Percentiles rank a stretch among this genome's conserved stretches.
These are phyloP conservation scores for Chesias legatella DNA, from an alignment of 2,888 invertebrate genomes.

Conservation along the genomic window DNA sequence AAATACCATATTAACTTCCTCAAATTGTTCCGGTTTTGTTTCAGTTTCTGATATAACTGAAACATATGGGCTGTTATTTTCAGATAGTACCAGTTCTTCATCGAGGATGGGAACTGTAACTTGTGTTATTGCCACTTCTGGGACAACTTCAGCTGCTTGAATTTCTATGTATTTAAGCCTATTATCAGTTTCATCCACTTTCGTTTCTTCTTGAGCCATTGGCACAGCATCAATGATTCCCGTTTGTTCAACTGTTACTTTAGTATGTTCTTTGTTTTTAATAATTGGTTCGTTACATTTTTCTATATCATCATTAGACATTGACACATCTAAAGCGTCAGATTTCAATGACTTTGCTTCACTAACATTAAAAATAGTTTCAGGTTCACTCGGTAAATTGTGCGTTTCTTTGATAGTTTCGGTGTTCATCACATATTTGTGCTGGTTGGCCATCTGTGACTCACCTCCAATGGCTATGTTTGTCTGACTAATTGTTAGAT, in stretches of 20 bases:
- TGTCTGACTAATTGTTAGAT: constrained; percentile 23
- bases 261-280: constrained; percentile 1
- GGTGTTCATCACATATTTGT: neutral
- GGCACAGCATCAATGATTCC: constrained; percentile 4
- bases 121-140: constrained; percentile 3
- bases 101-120: constrained; percentile 23
- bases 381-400: neutral
- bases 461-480: constrained; percentile 7
- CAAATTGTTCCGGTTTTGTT: constrained; percentile 23
- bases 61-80: constrained; percentile 55
- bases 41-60: constrained; percentile 34
- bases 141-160: neutral
- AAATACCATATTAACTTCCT: constrained; percentile 31
- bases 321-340: neutral
- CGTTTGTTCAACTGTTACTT: constrained; percentile 38
- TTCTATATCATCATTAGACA: neutral
- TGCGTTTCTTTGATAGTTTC: neutral
- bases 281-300: constrained; percentile 4
- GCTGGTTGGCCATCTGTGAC: neutral
- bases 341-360: constrained; percentile 3
- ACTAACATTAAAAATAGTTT: constrained; percentile 1
- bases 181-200: neutral
- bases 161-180: neutral
- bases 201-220: neutral
- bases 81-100: constrained; percentile 50